Conservation (phyloP, 1,140 invertebrate species). For the Hermetia illucens region DNA sequence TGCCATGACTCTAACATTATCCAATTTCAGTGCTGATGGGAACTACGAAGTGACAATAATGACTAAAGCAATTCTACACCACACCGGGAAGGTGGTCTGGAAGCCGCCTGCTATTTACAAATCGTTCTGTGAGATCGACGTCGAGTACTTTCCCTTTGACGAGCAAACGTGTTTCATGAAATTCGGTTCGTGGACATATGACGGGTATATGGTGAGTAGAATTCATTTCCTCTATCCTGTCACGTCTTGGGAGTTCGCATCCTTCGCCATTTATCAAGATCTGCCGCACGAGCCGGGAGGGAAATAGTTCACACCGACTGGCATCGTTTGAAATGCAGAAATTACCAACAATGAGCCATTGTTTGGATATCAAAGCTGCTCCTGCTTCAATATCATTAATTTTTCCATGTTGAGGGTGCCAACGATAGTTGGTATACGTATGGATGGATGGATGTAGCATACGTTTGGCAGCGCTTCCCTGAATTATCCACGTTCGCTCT, state of each 20-base stretch:
- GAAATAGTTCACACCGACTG: too few relatives aligned
- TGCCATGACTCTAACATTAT: background rate
- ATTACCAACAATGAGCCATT: too few relatives aligned
- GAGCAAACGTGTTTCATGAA: constrained; percentile 95
- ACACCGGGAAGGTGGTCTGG: constrained; percentile 89
- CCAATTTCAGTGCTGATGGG: constrained; percentile 72
- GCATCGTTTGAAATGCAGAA: too few relatives aligned
- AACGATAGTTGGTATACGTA: too few relatives aligned
- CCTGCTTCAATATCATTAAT: too few relatives aligned
- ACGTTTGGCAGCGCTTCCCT: too few relatives aligned
- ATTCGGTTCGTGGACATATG: constrained; percentile 92
- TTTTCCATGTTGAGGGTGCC: too few relatives aligned
- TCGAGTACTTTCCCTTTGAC: constrained; percentile 93
- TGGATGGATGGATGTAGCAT: too few relatives aligned
- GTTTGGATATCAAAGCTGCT: too few relatives aligned
- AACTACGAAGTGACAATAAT: constrained; percentile 97
- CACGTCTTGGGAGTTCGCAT: background rate
- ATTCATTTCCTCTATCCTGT: constrained; percentile 1
- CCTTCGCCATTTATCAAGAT: too few relatives aligned
- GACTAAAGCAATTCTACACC: constrained; percentile 86
- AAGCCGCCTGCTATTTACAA: constrained; percentile 97
- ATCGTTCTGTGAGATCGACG: constrained; percentile 94
- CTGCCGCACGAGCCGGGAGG: too few relatives aligned
- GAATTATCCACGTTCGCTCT: too few relatives aligned
- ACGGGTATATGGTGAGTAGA: constrained; percentile 69